These are phyloP conservation scores for Morpho helenor DNA, from an alignment of 2,888 invertebrate species.

Conservation along the genomic window DNA sequence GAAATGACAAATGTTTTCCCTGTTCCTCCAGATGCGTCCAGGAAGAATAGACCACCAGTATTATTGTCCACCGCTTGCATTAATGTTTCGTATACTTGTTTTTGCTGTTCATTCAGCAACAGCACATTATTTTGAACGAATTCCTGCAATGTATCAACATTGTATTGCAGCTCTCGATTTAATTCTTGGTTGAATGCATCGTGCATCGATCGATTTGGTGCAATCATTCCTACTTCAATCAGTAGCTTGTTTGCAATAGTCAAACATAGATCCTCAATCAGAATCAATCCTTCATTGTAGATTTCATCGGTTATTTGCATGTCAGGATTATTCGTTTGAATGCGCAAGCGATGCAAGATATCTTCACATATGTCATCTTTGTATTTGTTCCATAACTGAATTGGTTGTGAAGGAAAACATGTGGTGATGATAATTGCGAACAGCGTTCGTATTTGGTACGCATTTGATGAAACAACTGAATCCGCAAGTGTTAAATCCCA, in stretches of 20 bases:
- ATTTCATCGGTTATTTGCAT: constrained; percentile 27
- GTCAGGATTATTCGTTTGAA: constrained; percentile 19
- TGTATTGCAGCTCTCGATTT: constrained; percentile 25
- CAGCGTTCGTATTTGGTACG: constrained; percentile 21
- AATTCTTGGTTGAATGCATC: constrained; percentile 31
- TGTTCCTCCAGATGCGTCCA: constrained; percentile 28
- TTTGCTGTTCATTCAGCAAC: constrained; percentile 30
- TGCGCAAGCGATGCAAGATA: constrained; percentile 25
- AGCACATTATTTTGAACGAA: constrained; percentile 27
- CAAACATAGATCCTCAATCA: constrained; percentile 29
- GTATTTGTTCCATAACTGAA: constrained; percentile 26
- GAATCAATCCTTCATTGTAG: constrained; percentile 30
- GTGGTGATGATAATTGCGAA: constrained; percentile 25
- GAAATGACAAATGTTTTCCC: constrained; percentile 29
- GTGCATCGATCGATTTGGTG: constrained; percentile 28
- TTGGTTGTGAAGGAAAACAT: constrained; percentile 24
- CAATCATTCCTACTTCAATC: constrained; percentile 28
- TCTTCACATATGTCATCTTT: constrained; percentile 27
- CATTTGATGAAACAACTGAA: constrained; percentile 23
- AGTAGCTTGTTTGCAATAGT: constrained; percentile 30
- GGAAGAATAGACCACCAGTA: constrained; percentile 30
- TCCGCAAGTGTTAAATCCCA: constrained; percentile 24
- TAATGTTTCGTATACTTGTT: constrained; percentile 29
- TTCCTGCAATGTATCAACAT: constrained; percentile 27
- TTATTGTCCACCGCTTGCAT: constrained; percentile 30